These are phyloP conservation scores for Micrasema minimum DNA, from an alignment of 1,140 invertebrate species.

Conservation along the genomic window DNA sequence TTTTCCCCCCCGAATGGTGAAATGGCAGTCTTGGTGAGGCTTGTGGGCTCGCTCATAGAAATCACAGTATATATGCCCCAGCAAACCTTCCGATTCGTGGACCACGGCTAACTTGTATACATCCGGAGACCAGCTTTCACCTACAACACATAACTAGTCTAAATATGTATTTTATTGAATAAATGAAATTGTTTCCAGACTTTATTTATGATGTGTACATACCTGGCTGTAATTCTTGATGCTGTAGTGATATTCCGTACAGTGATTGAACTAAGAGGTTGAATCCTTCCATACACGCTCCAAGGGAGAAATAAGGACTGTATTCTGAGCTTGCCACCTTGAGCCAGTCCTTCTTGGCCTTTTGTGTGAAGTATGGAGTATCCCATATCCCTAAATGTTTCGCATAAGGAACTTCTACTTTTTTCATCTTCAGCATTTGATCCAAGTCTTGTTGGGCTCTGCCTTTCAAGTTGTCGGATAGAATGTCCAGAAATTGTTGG, in stretches of 20 bases:
- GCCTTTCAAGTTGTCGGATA: slow-evolving; percentile 76
- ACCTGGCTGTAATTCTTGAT: slow-evolving; percentile 74
- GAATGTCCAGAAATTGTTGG: slow-evolving; percentile 79
- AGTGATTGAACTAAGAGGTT: slow-evolving; percentile 85
- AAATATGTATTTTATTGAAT: too few relatives aligned
- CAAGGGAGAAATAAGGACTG: slow-evolving; percentile 92
- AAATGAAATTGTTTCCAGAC: too few relatives aligned
- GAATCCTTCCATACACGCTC: slow-evolving; percentile 95
- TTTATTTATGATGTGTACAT: too few relatives aligned
- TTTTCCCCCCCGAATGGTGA: slow-evolving; percentile 96
- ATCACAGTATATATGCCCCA: slow-evolving; percentile 98
- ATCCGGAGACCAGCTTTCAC: slow-evolving; percentile 88
- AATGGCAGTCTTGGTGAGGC: slow-evolving; percentile 97
- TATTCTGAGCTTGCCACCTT: slow-evolving; percentile 77
- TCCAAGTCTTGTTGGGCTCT: slow-evolving; percentile 77
- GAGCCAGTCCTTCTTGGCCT: slow-evolving; percentile 77
- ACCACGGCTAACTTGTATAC: slow-evolving; percentile 90
- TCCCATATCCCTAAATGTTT: slow-evolving; percentile 80
- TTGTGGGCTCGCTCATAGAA: slow-evolving; percentile 92
- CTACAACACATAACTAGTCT: slow-evolving; percentile 59
- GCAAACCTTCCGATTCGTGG: slow-evolving; percentile 78
- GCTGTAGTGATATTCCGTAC: slow-evolving; percentile 82
- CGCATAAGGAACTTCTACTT: slow-evolving; percentile 64
- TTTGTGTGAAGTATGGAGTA: slow-evolving; percentile 81
- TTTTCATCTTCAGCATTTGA: slow-evolving; percentile 81